phyloP scores from a whole-genome alignment of 2,113 vertebrate genomes.

The Coptodon bakossiorum region DNA sequence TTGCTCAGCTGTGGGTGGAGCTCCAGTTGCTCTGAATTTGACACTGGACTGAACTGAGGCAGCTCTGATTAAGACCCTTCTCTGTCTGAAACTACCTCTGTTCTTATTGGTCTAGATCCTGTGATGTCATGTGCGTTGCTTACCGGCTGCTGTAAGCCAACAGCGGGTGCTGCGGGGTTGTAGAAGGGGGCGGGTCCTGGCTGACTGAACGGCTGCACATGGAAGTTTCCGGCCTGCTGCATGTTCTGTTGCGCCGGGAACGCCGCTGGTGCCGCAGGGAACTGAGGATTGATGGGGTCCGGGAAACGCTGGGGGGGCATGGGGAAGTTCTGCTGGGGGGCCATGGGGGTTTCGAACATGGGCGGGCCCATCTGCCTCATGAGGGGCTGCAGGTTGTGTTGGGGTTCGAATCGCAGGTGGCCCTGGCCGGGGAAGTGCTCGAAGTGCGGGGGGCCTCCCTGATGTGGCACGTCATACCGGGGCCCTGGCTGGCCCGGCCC shows the following conservation, averaged over 20 bases:
- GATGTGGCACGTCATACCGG: slow-evolving; percentile 75
- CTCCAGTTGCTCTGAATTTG: not conserved
- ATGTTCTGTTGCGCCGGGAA: slow-evolving; percentile 74
- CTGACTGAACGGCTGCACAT: slow-evolving; percentile 68
- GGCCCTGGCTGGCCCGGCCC: slow-evolving; percentile 75
- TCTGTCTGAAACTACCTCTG: not conserved
- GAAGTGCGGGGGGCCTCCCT: slow-evolving; percentile 69
- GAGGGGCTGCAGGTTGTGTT: slow-evolving; percentile 65
- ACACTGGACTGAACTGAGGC: not conserved
- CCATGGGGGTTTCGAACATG: slow-evolving; percentile 74
- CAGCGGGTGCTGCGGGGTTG: slow-evolving; percentile 74
- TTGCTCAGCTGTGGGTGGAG: not conserved
- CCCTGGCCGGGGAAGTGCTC: slow-evolving; percentile 76
- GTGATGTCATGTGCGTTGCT: slow-evolving; percentile 15
- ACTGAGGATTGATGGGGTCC: slow-evolving; percentile 76
- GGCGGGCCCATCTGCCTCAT: slow-evolving; percentile 68
- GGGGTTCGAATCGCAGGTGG: slow-evolving; percentile 62
- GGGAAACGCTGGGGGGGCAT: slow-evolving; percentile 73
- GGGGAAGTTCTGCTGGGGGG: slow-evolving; percentile 73
- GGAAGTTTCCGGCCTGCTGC: slow-evolving; percentile 75
- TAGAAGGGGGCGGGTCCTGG: slow-evolving; percentile 68
- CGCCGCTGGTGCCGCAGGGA: slow-evolving; percentile 71
- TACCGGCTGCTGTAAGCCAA: slow-evolving; percentile 78
- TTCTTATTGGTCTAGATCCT: not conserved
- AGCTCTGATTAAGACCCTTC: not conserved